phyloP scores from a whole-genome alignment of 2,888 invertebrate species.

The Corythucha ciliata region DNA sequence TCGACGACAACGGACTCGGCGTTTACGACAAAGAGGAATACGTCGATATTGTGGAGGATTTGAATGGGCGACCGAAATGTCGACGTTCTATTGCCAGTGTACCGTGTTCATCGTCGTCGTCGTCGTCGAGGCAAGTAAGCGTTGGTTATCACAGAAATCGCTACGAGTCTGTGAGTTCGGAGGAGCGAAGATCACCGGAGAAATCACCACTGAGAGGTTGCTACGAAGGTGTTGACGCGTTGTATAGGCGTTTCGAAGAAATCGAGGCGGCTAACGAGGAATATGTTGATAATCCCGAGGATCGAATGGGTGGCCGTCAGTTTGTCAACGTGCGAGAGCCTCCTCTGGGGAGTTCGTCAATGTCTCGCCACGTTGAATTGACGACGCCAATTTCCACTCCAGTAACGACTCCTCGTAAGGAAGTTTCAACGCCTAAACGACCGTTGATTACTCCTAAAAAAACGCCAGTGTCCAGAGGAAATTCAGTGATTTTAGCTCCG shows the following conservation, averaged over 20 bases:
- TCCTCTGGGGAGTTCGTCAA: conserved; percentile 25
- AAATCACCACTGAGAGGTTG: neutral
- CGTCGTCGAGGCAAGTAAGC: neutral
- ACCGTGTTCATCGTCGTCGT: conserved; percentile 6
- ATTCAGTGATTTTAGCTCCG: conserved; percentile 25
- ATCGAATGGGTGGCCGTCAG: conserved; percentile 23
- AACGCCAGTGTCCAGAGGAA: conserved; percentile 24
- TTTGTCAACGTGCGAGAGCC: conserved; percentile 22
- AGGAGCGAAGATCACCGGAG: conserved; percentile 10
- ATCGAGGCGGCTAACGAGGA: conserved; percentile 26
- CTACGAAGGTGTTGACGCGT: conserved; percentile 7
- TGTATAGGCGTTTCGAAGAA: conserved; percentile 14
- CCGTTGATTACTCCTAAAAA: conserved; percentile 9
- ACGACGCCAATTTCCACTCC: conserved; percentile 8
- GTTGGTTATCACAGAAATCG: conserved; percentile 20
- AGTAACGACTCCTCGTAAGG: conserved; percentile 13
- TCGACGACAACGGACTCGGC: conserved; percentile 23
- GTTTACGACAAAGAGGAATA: conserved; percentile 17
- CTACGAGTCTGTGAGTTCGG: conserved; percentile 18
- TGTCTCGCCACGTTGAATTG: conserved; percentile 2
- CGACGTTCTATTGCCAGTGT: conserved; percentile 24
- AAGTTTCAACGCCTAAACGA: conserved; percentile 1
- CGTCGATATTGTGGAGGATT: conserved; percentile 17
- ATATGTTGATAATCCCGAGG: conserved; percentile 28
- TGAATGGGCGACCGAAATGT: conserved; percentile 16